phyloP scores from a whole-genome alignment of 2,113 vertebrate species.

The rat (Rattus norvegicus) region DNA sequence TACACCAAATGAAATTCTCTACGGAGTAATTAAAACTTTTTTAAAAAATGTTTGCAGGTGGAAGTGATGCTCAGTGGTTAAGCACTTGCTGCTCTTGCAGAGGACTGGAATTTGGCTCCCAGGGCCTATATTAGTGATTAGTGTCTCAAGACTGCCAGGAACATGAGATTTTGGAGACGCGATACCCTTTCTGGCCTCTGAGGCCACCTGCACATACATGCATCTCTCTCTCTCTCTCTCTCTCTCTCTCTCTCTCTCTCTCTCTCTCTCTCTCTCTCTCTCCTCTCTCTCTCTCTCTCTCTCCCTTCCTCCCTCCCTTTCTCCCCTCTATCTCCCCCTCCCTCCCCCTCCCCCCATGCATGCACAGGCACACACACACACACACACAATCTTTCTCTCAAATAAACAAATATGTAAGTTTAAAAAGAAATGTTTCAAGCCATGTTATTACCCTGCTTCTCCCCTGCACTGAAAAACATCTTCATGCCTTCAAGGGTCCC shows the following conservation, averaged over 20 bases:
- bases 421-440: neutral
- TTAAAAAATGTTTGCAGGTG: neutral
- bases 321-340: too few relatives aligned
- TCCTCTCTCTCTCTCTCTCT: too few relatives aligned
- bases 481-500: neutral
- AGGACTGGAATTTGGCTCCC: neutral
- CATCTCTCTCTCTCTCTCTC: too few relatives aligned
- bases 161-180: neutral
- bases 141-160: neutral
- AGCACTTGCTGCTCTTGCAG: neutral
- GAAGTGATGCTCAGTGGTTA: neutral
- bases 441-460: neutral
- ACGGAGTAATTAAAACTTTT: neutral
- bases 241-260: too few relatives aligned
- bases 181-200: neutral
- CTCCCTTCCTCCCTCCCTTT: too few relatives aligned
- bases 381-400: too few relatives aligned
- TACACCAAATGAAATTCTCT: neutral
- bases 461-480: neutral
- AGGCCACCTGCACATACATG: neutral
- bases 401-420: neutral
- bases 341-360: too few relatives aligned
- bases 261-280: too few relatives aligned
- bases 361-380: too few relatives aligned
- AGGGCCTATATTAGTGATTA: neutral